Conservation (phyloP, 2,888 invertebrate genomes). For the Pharmacophagus antenor region DNA sequence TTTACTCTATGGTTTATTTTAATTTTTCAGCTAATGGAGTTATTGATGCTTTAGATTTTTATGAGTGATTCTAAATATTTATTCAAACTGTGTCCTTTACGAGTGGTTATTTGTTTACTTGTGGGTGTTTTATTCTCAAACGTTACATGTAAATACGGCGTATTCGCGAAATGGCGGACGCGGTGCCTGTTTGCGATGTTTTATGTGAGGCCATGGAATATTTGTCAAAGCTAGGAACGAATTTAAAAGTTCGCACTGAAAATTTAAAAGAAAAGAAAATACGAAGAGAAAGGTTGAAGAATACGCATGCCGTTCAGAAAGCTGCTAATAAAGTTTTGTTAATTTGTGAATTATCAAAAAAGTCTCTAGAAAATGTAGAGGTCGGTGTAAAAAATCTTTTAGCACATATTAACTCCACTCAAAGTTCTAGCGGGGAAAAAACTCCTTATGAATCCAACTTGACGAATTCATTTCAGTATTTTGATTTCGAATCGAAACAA, state of each 20-base stretch:
- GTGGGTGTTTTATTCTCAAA: slow-evolving; percentile 10
- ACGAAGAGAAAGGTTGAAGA: slow-evolving; percentile 57
- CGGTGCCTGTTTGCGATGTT: slow-evolving; percentile 60
- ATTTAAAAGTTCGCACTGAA: slow-evolving; percentile 64
- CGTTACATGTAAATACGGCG: slow-evolving; percentile 26
- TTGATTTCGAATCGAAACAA: slow-evolving; percentile 51
- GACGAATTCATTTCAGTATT: slow-evolving; percentile 43
- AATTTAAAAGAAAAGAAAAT: slow-evolving; percentile 64
- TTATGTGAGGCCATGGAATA: slow-evolving; percentile 71
- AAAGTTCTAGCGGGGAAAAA: slow-evolving; percentile 48
- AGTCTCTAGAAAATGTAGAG: slow-evolving; percentile 71
- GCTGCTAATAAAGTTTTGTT: slow-evolving; percentile 66
- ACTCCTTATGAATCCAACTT: slow-evolving; percentile 3
- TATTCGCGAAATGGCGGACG: slow-evolving; percentile 59
- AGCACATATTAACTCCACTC: slow-evolving; percentile 46
- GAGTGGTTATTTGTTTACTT: too few species aligned
- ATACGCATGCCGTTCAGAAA: slow-evolving; percentile 65
- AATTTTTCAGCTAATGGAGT: slow-evolving; percentile 38
- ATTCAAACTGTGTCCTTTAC: slow-evolving; percentile 14
- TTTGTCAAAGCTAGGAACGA: slow-evolving; percentile 69
- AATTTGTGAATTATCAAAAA: slow-evolving; percentile 73
- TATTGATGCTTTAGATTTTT: slow-evolving; percentile 19
- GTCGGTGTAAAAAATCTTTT: slow-evolving; percentile 58
- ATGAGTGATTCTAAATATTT: slow-evolving; percentile 11
- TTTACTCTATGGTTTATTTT: slow-evolving; percentile 66